These are phyloP conservation scores for Argyra leucocephala DNA, from an alignment of 2,888 invertebrate genomes.

Conservation along the genomic window DNA sequence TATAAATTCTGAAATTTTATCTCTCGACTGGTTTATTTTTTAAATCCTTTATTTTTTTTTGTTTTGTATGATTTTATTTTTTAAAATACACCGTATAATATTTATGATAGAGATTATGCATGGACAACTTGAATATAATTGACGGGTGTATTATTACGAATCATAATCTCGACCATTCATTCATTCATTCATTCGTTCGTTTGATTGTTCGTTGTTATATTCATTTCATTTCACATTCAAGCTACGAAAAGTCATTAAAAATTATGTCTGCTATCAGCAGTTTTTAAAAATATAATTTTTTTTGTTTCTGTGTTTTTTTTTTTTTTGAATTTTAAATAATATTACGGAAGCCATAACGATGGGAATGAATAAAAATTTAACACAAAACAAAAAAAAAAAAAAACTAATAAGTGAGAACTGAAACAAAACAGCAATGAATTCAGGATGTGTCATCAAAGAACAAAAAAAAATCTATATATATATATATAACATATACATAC, in stretches of 20 bases:
- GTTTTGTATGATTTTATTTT: not conserved
- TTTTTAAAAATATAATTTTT: not conserved
- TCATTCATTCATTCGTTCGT: not conserved
- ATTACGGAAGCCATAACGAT: not conserved
- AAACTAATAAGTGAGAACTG: not conserved
- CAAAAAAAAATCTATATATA: too few relatives aligned
- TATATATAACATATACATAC: too few relatives aligned
- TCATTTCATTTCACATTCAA: not conserved
- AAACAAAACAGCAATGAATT: not conserved
- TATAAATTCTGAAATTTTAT: too few relatives aligned
- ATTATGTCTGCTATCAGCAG: not conserved
- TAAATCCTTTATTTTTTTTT: not conserved
- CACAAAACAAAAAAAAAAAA: not conserved
- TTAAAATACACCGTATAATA: not conserved
- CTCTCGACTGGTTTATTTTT: too few relatives aligned
- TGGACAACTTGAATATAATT: not conserved
- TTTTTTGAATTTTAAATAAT: not conserved
- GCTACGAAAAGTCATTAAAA: constrained; percentile 2
- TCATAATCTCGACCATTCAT: constrained; percentile 1
- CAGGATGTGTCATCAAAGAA: constrained; percentile 2
- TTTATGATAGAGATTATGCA: constrained; percentile 6
- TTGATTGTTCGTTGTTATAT: not conserved
- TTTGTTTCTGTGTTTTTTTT: not conserved
- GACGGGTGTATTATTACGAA: constrained; percentile 6
- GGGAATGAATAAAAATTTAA: not conserved